Conservation (phyloP, 2,113 vertebrate genomes). For the Orycteropus afer region DNA sequence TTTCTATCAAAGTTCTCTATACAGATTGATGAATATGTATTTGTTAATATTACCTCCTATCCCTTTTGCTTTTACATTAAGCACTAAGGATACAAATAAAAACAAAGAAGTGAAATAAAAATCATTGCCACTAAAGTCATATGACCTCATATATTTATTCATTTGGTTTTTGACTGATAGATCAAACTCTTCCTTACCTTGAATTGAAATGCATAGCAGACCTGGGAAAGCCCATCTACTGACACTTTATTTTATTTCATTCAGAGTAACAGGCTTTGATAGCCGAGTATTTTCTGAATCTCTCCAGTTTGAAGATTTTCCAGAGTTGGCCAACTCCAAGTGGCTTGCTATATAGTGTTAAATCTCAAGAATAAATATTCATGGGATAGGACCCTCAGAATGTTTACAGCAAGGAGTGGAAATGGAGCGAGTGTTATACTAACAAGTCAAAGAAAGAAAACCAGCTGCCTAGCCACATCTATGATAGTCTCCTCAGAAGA, state of each 20-base stretch:
- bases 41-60: not conserved
- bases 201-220: not conserved
- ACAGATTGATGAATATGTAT: not conserved
- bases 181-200: not conserved
- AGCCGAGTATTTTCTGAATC: not conserved
- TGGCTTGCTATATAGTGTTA: not conserved
- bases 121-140: not conserved
- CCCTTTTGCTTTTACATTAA: not conserved
- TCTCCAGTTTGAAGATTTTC: slow-evolving; percentile 32
- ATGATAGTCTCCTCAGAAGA: not conserved
- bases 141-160: not conserved
- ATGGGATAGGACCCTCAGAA: not conserved
- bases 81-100: not conserved
- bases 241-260: not conserved
- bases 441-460: slow-evolving; percentile 28
- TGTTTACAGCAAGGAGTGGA: not conserved
- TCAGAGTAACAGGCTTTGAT: not conserved
- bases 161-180: not conserved
- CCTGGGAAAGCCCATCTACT: not conserved
- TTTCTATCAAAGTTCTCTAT: not conserved
- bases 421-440: not conserved
- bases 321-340: slow-evolving; percentile 11
- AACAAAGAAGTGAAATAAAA: not conserved
- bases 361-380: not conserved
- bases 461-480: not conserved